Conservation (phyloP, 2,888 invertebrate genomes). For the Holacanthella duospinosa region DNA sequence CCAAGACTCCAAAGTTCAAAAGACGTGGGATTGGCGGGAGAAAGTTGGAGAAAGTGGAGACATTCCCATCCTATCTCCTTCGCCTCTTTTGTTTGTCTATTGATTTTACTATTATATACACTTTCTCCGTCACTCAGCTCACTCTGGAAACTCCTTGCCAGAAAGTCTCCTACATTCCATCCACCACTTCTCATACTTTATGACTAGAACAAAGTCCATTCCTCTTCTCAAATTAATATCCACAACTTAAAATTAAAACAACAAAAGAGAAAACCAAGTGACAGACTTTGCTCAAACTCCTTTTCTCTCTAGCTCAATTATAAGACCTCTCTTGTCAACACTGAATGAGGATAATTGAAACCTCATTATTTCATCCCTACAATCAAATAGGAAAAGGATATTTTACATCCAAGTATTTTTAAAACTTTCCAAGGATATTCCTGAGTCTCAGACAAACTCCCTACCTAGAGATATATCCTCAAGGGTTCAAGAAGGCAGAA, state of each 20-base stretch:
- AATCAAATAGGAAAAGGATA: too few relatives aligned
- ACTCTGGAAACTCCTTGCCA: neutral
- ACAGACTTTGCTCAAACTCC: neutral
- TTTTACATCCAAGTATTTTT: too few relatives aligned
- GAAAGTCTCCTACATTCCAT: neutral
- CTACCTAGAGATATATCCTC: too few relatives aligned
- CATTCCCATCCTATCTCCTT: neutral
- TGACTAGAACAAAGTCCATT: neutral
- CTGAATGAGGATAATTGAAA: too few relatives aligned
- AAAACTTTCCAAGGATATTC: too few relatives aligned
- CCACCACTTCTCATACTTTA: neutral
- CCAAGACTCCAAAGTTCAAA: neutral
- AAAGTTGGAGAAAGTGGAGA: neutral
- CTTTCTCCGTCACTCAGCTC: conserved; percentile 1
- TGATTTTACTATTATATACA: conserved; percentile 5
- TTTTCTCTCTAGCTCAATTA: neutral
- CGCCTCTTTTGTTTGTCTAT: conserved; percentile 1
- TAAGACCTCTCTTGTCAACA: too few relatives aligned
- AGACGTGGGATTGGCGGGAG: neutral
- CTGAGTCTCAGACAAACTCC: too few relatives aligned
- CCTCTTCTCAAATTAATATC: neutral
- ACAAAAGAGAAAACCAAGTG: neutral
- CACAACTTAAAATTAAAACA: neutral
- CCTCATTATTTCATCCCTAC: too few relatives aligned
- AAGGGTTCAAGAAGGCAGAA: neutral